Conservation (phyloP, 2,113 vertebrate genomes). For the Grammomys dolichurus region DNA sequence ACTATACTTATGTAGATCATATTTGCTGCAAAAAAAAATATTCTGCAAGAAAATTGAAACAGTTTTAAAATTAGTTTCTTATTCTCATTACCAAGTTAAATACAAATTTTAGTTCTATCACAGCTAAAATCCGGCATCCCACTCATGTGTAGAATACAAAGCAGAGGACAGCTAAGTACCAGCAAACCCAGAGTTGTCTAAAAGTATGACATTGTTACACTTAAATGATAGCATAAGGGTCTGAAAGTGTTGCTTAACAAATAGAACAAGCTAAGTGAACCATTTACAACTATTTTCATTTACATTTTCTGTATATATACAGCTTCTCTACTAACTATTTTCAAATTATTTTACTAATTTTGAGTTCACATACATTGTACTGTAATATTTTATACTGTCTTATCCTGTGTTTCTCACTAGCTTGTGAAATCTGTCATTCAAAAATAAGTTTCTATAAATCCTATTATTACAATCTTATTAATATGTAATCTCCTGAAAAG, state of each 20-base stretch:
- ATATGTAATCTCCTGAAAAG: neutral
- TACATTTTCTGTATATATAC: neutral
- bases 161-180: neutral
- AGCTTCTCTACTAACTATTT: neutral
- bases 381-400: neutral
- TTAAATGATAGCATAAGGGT: neutral
- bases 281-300: neutral
- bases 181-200: neutral
- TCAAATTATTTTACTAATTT: constrained; percentile 29
- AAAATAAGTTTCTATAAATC: neutral
- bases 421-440: neutral
- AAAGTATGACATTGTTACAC: constrained; percentile 9
- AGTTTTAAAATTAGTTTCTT: neutral
- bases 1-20: neutral
- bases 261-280: neutral
- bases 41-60: neutral
- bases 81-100: neutral
- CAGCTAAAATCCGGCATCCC: neutral
- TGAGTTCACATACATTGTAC: neutral
- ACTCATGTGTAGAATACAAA: neutral
- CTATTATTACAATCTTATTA: neutral
- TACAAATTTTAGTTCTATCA: neutral
- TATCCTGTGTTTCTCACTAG: neutral
- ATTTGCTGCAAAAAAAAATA: neutral
- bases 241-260: neutral